Evolutionary conservation across 2,888 invertebrate genomes (phyloP).

Genomic region (Amitus sp.): DNA sequence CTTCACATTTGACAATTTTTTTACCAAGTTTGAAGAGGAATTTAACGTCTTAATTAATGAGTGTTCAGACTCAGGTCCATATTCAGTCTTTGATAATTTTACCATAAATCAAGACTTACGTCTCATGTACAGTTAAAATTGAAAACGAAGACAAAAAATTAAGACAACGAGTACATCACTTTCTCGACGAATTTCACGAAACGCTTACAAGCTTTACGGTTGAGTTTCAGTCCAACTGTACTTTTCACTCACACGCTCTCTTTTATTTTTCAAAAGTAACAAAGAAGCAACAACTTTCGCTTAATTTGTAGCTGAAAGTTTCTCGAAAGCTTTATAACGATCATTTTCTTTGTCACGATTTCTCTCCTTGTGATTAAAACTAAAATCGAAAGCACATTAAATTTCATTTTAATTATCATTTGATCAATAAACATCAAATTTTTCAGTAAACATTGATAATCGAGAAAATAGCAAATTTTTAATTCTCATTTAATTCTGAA

Average conservation of each 20-base stretch:
- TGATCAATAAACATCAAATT: no score
- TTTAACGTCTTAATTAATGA: no score
- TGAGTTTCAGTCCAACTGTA: conserved; percentile 30
- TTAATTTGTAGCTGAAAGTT: conserved; percentile 36
- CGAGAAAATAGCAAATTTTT: no score
- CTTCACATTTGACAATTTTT: no score
- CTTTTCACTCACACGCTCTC: conserved; percentile 31
- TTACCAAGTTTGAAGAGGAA: no score
- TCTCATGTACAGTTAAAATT: no score
- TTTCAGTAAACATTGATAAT: no score
- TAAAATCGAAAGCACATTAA: no score
- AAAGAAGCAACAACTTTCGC: conserved; percentile 31
- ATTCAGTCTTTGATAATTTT: neutral
- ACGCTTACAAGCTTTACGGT: conserved; percentile 20
- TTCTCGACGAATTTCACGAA: conserved; percentile 24
- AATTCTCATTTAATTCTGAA: no score
- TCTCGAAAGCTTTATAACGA: conserved; percentile 38
- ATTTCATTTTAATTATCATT: no score
- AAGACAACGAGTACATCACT: conserved; percentile 11
- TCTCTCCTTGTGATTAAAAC: no score
- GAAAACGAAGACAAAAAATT: neutral
- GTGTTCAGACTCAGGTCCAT: no score
- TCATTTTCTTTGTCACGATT: conserved; percentile 24
- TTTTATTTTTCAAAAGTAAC: conserved; percentile 11
- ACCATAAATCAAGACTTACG: neutral